phyloP scores from a whole-genome alignment of 2,797 vertebrate species.

The Brachyrhaphis roseni region DNA sequence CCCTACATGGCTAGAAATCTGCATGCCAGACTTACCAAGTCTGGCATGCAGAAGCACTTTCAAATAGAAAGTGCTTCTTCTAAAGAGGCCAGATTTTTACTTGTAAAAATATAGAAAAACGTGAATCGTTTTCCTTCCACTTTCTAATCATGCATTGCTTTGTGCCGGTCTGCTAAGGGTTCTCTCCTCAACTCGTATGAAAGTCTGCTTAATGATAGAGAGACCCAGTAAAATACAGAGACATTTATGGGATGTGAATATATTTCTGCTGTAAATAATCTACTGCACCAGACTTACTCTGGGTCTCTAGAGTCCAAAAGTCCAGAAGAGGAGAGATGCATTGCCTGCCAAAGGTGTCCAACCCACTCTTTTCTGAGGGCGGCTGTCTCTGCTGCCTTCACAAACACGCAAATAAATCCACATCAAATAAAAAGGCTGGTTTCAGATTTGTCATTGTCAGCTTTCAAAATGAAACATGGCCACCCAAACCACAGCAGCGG shows the following conservation, averaged over 20 bases:
- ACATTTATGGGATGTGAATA: neutral
- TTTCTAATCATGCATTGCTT: neutral
- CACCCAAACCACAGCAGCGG: neutral
- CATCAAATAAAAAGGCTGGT: neutral
- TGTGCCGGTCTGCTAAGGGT: neutral
- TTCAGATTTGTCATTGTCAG: neutral
- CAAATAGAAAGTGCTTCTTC: neutral
- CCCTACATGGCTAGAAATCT: neutral
- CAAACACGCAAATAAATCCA: conserved; percentile 27
- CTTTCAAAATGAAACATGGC: neutral
- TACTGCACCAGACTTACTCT: conserved; percentile 56
- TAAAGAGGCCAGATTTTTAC: neutral
- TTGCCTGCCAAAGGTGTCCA: conserved; percentile 75
- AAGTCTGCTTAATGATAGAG: no score
- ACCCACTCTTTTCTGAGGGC: conserved; percentile 78
- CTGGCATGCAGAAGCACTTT: no score
- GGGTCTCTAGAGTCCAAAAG: conserved; percentile 8
- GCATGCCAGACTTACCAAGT: neutral
- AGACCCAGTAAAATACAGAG: neutral
- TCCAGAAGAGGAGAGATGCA: conserved; percentile 60
- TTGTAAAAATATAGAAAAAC: neutral
- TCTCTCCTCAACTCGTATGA: no score
- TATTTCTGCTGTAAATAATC: neutral
- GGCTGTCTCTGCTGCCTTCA: conserved; percentile 77
- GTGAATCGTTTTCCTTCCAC: neutral